Evolutionary conservation across 2,888 invertebrate genomes (phyloP), one percentile per base, ranked within the genome.

Genomic region (Bimastos eiseni): DNA sequence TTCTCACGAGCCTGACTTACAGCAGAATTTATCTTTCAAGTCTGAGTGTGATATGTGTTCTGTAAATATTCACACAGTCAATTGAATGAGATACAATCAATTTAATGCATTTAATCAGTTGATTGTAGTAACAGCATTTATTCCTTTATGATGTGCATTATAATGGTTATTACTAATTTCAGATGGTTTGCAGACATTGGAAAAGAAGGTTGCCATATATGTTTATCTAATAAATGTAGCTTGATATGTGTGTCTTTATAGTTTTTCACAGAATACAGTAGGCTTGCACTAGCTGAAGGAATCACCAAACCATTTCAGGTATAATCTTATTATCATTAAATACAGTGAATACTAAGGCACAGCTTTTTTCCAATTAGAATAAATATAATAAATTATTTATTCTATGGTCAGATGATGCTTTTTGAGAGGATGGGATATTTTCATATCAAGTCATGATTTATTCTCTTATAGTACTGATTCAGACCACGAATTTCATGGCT

Each of bases 241-340:
- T 49, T 41, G 24, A 70, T 70, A 0, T 13, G 19, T 37, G 4
- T 36, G 6, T 34, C 15, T 86, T 86, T 21, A 0, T 33, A 86
- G 86, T 37, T 86, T 36, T 99, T 99, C 95, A 99, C 99, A 86
- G 99, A 99, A 95, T 99, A 99, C 95, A 99, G 99, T 0, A 96
- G 98, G 90, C 96, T 99, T 93, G 99, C 99, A 30, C 95, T 98
- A 92, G 98, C 98, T 93, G 96, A 97, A 8, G 97, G 97, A 91
- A 97, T 97, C 0, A 97, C 97, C 92, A 98, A 97, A 93, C 98
- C 98, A 21, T 95, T 96, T 93, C 95, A 95, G 93, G 95, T 95
- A 33, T 49, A 49, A 21, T 44, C 41, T 36, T 5, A 83, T 86
- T 84, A 30, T 38, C n/a, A n/a, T 70, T n/a, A 49, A 19, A 21